phyloP scores from a whole-genome alignment of 2,113 vertebrate genomes.

The Morphnarchus princeps region DNA sequence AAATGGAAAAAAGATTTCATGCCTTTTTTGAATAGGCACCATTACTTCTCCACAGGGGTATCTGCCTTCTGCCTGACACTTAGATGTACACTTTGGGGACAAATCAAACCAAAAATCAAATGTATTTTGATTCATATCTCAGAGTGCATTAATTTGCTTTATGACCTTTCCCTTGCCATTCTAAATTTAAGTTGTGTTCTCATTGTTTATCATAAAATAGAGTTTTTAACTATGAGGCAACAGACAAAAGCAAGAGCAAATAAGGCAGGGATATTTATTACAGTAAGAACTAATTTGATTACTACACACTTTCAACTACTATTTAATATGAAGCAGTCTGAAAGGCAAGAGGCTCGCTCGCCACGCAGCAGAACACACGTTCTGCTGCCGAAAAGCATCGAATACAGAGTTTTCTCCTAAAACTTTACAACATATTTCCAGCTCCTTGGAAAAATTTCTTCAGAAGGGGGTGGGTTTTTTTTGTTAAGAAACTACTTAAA shows the following conservation, averaged over 20 bases:
- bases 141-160: background rate
- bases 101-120: slow-evolving; percentile 27
- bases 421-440: slow-evolving; percentile 37
- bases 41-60: background rate
- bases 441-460: slow-evolving; percentile 22
- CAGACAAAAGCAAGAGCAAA: background rate
- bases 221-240: background rate
- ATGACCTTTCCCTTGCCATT: background rate
- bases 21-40: background rate
- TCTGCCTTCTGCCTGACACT: slow-evolving; percentile 1
- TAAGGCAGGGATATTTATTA: background rate
- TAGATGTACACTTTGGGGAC: background rate
- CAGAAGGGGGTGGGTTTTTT: background rate
- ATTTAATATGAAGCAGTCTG: background rate
- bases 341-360: background rate
- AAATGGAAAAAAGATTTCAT: background rate
- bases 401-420: slow-evolving; percentile 5
- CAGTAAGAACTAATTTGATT: slow-evolving; percentile 13
- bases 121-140: background rate
- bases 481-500: slow-evolving; percentile 12
- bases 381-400: background rate
- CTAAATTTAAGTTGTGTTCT: background rate
- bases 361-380: slow-evolving; percentile 1
- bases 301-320: background rate
- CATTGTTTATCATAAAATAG: background rate